phyloP scores from a whole-genome alignment of 1,140 invertebrate genomes.

The Hestina assimilis region DNA sequence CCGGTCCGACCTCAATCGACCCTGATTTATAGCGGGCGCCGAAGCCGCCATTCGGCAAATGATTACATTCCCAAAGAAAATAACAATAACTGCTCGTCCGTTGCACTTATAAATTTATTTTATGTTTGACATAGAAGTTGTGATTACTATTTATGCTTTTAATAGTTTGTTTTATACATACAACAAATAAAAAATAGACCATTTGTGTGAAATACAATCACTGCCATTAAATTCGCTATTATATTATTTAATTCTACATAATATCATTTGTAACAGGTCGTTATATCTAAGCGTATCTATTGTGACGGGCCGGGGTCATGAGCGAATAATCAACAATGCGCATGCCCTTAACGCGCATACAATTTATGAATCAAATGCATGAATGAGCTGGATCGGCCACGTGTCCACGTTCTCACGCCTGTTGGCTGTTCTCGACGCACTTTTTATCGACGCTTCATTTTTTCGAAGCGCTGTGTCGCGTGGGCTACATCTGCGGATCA shows the following conservation, averaged over 20 bases:
- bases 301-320: slow-evolving; percentile 31
- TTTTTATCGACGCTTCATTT: slow-evolving; percentile 61
- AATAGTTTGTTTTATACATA: no score
- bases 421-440: slow-evolving; percentile 35
- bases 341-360: slow-evolving; percentile 34
- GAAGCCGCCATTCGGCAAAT: slow-evolving; percentile 38
- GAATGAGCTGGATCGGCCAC: slow-evolving; percentile 66
- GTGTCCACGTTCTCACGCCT: slow-evolving; percentile 70
- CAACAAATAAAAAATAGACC: not conserved
- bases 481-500: slow-evolving; percentile 55
- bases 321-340: slow-evolving; percentile 34
- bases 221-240: slow-evolving; percentile 3
- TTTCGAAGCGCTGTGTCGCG: slow-evolving; percentile 58
- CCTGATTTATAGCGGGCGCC: slow-evolving; percentile 63
- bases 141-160: not conserved
- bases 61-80: slow-evolving; percentile 56
- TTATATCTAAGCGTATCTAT: slow-evolving; percentile 18
- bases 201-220: not conserved
- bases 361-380: slow-evolving; percentile 74
- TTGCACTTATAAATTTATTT: not conserved
- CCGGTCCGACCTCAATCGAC: slow-evolving; percentile 64
- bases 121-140: not conserved
- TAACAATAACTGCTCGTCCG: slow-evolving; percentile 31
- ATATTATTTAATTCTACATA: slow-evolving; percentile 1
- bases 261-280: not conserved